Conservation (phyloP, 2,113 vertebrate genomes). For the Marmota flaviventris region DNA sequence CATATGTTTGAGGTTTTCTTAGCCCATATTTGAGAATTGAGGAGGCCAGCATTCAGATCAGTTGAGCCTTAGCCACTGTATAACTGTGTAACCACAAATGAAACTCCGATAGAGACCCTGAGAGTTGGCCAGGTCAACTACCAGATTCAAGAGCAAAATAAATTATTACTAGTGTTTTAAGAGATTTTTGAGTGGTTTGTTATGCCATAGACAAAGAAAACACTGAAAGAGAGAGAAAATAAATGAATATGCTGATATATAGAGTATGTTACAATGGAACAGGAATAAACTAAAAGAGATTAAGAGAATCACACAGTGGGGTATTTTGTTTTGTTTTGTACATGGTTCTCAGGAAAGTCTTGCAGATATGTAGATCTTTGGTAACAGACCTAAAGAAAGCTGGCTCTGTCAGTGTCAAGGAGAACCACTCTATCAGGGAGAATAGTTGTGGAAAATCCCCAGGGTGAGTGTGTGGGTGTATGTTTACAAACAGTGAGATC, state of each 20-base stretch:
- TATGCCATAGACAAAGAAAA: not conserved
- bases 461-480: not conserved
- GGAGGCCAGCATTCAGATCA: not conserved
- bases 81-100: not conserved
- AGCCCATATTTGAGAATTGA: not conserved
- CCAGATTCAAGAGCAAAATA: not conserved
- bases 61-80: not conserved
- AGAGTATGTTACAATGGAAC: not conserved
- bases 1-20: not conserved
- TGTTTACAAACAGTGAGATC: not conserved
- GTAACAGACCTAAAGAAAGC: not conserved
- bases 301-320: not conserved
- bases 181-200: not conserved
- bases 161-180: not conserved
- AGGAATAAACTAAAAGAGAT: not conserved
- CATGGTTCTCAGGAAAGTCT: not conserved
- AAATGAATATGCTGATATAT: not conserved
- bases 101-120: not conserved
- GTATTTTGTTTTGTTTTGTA: not conserved
- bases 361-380: not conserved
- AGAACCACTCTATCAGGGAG: not conserved
- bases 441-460: not conserved
- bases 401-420: rapidly evolving
- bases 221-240: not conserved
- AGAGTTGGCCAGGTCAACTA: not conserved